Conservation (phyloP, 2,113 vertebrate species). For the Panurus biarmicus region DNA sequence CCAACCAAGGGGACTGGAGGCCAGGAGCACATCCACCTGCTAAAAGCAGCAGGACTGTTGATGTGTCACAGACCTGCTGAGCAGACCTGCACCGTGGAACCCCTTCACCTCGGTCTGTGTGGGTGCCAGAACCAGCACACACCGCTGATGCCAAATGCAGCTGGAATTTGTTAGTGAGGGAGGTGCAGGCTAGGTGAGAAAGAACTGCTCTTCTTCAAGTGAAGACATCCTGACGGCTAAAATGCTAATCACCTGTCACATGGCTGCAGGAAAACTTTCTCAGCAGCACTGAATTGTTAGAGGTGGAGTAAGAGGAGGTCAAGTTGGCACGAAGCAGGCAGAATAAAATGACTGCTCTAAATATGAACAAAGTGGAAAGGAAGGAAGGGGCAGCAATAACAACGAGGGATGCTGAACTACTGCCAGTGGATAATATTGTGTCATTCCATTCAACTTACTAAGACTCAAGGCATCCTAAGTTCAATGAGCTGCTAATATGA, state of each 20-base stretch:
- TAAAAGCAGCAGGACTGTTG: background rate
- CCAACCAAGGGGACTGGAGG: background rate
- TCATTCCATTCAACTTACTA: background rate
- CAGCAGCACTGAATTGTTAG: background rate
- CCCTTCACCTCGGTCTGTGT: rapidly evolving
- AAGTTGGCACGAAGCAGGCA: background rate
- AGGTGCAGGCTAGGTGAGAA: background rate
- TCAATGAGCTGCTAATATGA: background rate
- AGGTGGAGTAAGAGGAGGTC: background rate
- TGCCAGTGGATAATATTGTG: background rate
- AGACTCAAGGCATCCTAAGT: background rate
- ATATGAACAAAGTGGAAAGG: background rate
- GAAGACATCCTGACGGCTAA: background rate
- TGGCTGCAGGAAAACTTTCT: background rate
- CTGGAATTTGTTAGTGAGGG: background rate
- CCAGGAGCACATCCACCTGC: background rate
- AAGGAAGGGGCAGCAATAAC: background rate
- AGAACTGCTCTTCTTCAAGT: background rate
- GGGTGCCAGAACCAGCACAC: rapidly evolving
- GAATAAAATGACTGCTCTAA: background rate
- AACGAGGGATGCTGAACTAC: background rate
- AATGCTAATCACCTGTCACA: background rate
- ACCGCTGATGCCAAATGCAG: rapidly evolving
- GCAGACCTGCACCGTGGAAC: background rate
- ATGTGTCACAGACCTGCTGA: background rate